A percentile compares a stretch with the other conserved stretches of the same genome.
These are phyloP conservation scores for Rostratula benghalensis DNA, from an alignment of 2,113 vertebrate species.

Conservation along the genomic window DNA sequence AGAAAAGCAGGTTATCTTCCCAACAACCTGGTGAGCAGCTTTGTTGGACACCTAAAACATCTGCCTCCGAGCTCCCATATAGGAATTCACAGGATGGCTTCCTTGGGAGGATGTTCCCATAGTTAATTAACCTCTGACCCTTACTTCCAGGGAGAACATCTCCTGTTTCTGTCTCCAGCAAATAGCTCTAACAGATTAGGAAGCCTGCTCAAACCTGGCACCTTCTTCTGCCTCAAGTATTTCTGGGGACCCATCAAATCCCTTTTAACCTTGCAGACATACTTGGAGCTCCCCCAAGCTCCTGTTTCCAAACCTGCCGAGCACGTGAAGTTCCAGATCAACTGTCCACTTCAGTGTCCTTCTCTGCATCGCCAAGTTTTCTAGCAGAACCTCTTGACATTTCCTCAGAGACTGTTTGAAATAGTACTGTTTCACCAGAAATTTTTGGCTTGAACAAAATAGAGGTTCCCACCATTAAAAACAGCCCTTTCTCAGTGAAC, in stretches of 20 bases:
- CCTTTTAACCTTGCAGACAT: not conserved
- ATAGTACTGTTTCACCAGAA: not conserved
- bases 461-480: not conserved
- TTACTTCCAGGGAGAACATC: not conserved
- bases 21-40: not conserved
- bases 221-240: not conserved
- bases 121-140: constrained; percentile 36
- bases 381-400: not conserved
- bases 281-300: not conserved
- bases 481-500: not conserved
- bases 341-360: not conserved
- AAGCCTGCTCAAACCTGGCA: not conserved
- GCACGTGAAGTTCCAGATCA: not conserved
- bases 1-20: constrained; percentile 16
- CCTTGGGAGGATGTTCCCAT: not conserved
- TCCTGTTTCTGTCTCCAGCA: not conserved
- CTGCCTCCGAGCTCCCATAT: fast-evolving
- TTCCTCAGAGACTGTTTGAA: not conserved
- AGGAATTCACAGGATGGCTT: not conserved
- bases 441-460: not conserved
- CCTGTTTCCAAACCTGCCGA: not conserved
- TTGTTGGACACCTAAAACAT: not conserved
- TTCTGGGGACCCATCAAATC: not conserved
- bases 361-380: not conserved
- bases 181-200: not conserved